Base-by-base conservation (phyloP, 1,140 invertebrate species). In the Zaprionus kolodkinae region DNA sequence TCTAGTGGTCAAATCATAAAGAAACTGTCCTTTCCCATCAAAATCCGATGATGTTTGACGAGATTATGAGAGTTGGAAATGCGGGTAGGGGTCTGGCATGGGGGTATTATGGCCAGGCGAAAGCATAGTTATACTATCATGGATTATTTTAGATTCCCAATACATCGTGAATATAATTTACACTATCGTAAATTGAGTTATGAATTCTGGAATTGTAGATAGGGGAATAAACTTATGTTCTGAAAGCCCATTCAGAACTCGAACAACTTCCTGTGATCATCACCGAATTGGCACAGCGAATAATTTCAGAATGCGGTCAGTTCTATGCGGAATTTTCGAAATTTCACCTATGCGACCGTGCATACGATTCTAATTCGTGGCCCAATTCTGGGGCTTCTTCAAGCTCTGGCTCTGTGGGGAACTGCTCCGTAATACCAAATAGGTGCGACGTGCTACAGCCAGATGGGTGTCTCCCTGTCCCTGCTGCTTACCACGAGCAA, bases 281-380 rank as follows among this genome's bases (percentile, higher is more conserved):
- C 7, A 6, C 11, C 43, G 55, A 30, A 45, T 21, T 21, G 7
- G 17, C 56, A 57, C 25, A 63, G 50, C 13, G 15, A 72, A 74
- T 65, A 72, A 35, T 35, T 63, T 21, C 50, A 89, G 57, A 87
- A 88, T 89, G 85, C 85, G 85, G 85, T 84, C 85, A 88, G 57
- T 69, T 79, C 66, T 81, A 11, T 62, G 61, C 69, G 85, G 71
- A 80, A 87, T 88, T 87, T 87, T 69, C 52, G 10, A 88, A 81
- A 82, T 87, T 87, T 87, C 84, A 89, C 84, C 84, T 52, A 57
- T 52, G 56, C 61, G 36, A 17, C 83, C 79, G 83, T 87, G 83
- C 72, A 43, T 45, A 54, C 70, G 66, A 83, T 87, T 87, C 84
- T 88, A 88, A 87, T 87, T 76, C 77, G 54, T 61, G 71, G 80